phyloP scores from a whole-genome alignment of 2,113 vertebrate genomes.

The Zosterops japonicus region DNA sequence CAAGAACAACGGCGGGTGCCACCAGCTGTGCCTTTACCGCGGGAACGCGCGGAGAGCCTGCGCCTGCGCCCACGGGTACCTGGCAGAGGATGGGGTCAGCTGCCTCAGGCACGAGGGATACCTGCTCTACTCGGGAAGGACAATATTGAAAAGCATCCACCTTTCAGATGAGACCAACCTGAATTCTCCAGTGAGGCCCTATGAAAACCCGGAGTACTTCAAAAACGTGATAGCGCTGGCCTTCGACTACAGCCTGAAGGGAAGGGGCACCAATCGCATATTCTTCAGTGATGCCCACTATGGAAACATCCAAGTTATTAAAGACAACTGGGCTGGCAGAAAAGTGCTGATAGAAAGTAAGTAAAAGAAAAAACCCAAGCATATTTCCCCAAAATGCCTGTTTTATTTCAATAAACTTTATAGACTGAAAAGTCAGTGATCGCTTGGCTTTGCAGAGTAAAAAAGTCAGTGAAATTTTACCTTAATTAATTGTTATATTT shows the following conservation, averaged over 20 bases:
- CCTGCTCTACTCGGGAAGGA: constrained; percentile 94
- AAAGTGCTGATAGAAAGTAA: constrained; percentile 91
- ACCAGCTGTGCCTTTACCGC: constrained; percentile 94
- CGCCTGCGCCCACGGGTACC: constrained; percentile 93
- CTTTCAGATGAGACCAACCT: constrained; percentile 94
- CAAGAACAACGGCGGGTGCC: constrained; percentile 90
- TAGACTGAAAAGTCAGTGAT: background rate
- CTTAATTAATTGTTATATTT: background rate
- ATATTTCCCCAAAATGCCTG: background rate
- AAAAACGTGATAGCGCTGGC: constrained; percentile 94
- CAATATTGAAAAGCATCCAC: constrained; percentile 95
- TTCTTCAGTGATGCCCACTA: constrained; percentile 97
- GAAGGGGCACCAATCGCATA: constrained; percentile 86
- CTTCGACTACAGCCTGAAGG: constrained; percentile 88
- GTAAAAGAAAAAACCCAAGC: constrained; percentile 48
- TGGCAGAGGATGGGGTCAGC: constrained; percentile 86
- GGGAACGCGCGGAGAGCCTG: constrained; percentile 85
- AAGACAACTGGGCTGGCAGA: constrained; percentile 92
- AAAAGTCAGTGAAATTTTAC: background rate
- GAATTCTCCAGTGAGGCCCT: constrained; percentile 92
- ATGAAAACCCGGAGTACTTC: constrained; percentile 91
- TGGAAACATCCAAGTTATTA: constrained; percentile 96
- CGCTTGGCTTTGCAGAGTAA: background rate
- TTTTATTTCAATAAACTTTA: background rate
- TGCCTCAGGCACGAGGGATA: constrained; percentile 94